These are phyloP conservation scores for Caenorhabditis latens DNA, from an alignment of 1,140 invertebrate genomes.

Conservation along the genomic window DNA sequence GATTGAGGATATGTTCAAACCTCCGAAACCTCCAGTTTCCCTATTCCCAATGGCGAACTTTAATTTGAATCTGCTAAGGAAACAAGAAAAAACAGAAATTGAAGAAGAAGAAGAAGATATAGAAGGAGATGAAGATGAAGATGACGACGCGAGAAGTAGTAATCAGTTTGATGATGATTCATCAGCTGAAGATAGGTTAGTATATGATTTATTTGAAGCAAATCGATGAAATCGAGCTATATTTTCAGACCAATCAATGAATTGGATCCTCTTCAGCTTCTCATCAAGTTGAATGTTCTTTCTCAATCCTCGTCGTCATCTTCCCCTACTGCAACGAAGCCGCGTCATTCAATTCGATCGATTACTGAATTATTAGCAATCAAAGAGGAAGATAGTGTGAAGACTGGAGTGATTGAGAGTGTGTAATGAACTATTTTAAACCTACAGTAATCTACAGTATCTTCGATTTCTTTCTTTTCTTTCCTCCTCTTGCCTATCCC, in stretches of 20 bases:
- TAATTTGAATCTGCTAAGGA: neutral
- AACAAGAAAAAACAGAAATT: constrained; percentile 32
- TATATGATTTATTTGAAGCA: neutral
- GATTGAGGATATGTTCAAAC: constrained; percentile 54
- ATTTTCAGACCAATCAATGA: constrained; percentile 13
- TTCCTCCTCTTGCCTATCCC: constrained; percentile 28
- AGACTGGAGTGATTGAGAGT: neutral
- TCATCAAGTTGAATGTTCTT: neutral
- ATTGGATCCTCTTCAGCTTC: constrained; percentile 16
- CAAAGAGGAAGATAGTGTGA: constrained; percentile 7
- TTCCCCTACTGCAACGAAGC: constrained; percentile 1
- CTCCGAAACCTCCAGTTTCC: constrained; percentile 22
- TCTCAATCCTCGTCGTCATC: neutral
- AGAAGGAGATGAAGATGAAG: constrained; percentile 11
- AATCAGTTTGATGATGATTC: constrained; percentile 42
- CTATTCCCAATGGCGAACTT: constrained; percentile 25
- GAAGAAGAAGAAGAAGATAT: constrained; percentile 34
- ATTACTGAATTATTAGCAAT: constrained; percentile 29
- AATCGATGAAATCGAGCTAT: neutral
- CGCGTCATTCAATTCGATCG: constrained; percentile 36
- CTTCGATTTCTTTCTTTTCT: neutral
- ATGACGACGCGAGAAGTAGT: constrained; percentile 24
- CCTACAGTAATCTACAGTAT: neutral
- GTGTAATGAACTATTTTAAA: neutral
- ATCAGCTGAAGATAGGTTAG: constrained; percentile 19